These are phyloP conservation scores for Loxodonta africana DNA, from an alignment of 2,113 vertebrate genomes.

Conservation along the genomic window DNA sequence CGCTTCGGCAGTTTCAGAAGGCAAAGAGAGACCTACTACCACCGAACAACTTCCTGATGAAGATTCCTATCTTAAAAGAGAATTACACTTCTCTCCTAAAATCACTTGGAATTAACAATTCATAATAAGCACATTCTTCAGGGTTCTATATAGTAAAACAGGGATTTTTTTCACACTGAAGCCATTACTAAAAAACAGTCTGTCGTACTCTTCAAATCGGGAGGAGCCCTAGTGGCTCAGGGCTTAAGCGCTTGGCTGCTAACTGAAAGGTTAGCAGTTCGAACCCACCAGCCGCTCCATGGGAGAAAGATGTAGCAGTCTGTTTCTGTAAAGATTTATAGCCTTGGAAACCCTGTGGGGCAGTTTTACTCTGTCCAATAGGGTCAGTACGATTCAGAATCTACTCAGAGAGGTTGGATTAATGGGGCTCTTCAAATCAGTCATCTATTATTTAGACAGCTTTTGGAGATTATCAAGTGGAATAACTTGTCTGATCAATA, in stretches of 20 bases:
- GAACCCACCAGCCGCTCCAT: not conserved
- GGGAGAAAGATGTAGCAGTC: not conserved
- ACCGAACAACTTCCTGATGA: not conserved
- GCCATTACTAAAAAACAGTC: not conserved
- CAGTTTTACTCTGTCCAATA: not conserved
- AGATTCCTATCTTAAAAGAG: not conserved
- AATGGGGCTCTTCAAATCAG: conserved; percentile 41
- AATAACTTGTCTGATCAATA: conserved; percentile 67
- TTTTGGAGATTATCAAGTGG: conserved; percentile 68
- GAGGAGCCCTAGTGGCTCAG: not conserved
- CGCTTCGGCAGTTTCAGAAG: not conserved
- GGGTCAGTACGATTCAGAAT: not conserved
- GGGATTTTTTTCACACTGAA: conserved; percentile 7
- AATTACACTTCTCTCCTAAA: not conserved
- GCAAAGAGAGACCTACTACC: not conserved
- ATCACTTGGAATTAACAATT: not conserved
- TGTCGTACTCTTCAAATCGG: not conserved
- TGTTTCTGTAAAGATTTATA: not conserved
- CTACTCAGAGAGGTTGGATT: not conserved
- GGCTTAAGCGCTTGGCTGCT: not conserved
- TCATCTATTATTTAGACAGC: not conserved
- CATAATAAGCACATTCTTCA: not conserved
- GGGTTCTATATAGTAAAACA: not conserved
- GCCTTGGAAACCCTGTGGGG: not conserved
- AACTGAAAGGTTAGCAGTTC: not conserved